A percentile compares a stretch with the other conserved stretches of the same genome.
These are phyloP conservation scores for Telenomus remus DNA, from an alignment of 1,140 invertebrate genomes.

Conservation along the genomic window DNA sequence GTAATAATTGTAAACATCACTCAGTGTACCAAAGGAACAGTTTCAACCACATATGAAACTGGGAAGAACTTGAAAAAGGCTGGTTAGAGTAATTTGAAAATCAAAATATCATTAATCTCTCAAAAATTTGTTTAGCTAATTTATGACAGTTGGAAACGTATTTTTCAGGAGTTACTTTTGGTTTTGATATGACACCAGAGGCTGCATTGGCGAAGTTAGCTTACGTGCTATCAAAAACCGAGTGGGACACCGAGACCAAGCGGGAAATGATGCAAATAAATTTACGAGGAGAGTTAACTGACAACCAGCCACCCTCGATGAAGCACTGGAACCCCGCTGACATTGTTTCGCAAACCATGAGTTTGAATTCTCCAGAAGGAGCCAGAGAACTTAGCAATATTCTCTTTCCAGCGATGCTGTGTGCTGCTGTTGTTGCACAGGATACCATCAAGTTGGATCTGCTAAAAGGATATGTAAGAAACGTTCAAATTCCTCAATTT, in stretches of 20 bases:
- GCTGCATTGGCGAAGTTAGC: constrained; percentile 93
- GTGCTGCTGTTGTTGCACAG: constrained; percentile 81
- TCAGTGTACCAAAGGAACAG: constrained; percentile 88
- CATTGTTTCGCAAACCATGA: constrained; percentile 80
- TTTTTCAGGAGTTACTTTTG: constrained; percentile 85
- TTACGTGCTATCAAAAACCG: constrained; percentile 91
- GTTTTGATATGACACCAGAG: constrained; percentile 96
- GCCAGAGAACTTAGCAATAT: constrained; percentile 82
- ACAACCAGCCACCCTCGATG: constrained; percentile 53
- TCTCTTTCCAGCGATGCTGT: constrained; percentile 86
- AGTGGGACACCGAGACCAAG: constrained; percentile 85
- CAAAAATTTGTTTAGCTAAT: constrained; percentile 1
- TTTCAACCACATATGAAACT: constrained; percentile 87
- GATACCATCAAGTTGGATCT: constrained; percentile 78
- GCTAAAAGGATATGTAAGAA: constrained; percentile 74
- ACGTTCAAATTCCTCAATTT: neutral
- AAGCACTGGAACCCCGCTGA: constrained; percentile 81
- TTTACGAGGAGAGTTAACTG: constrained; percentile 82
- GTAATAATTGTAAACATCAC: constrained; percentile 95
- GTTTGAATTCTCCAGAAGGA: constrained; percentile 82
- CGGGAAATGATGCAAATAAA: constrained; percentile 87
- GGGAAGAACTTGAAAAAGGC: constrained; percentile 75
- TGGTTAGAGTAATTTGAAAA: constrained; percentile 58
- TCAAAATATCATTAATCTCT: too few species aligned
- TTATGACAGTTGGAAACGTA: constrained; percentile 61